Conservation (phyloP, 1,140 invertebrate species). For the Ceratina japonica region DNA sequence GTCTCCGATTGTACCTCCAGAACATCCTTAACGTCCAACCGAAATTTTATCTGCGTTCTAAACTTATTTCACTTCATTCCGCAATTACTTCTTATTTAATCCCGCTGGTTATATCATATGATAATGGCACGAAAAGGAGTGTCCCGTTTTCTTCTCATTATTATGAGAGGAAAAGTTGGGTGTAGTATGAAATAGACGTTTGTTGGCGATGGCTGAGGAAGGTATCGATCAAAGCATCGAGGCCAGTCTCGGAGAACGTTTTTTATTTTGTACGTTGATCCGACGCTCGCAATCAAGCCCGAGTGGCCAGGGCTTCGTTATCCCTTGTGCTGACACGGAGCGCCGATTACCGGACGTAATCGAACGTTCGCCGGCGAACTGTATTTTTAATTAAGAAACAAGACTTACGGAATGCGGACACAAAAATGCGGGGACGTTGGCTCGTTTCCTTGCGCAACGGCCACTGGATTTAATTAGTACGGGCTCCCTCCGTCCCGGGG, state of each 20-base stretch:
- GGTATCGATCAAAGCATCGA: constrained; percentile 9
- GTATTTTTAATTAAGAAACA: constrained; percentile 64
- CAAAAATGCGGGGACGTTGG: constrained; percentile 51
- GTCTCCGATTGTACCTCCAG: no score
- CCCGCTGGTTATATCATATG: no score
- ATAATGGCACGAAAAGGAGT: no score
- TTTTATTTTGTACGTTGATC: not conserved
- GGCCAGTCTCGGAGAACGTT: not conserved
- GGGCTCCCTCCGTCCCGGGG: constrained; percentile 30
- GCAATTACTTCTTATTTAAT: no score
- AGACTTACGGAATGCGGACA: constrained; percentile 10
- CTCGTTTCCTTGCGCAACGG: constrained; percentile 54
- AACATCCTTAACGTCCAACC: no score
- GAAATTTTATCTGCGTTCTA: no score
- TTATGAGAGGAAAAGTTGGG: not conserved
- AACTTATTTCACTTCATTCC: no score
- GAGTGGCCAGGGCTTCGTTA: constrained; percentile 18
- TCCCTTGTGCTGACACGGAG: not conserved
- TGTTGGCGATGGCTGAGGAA: not conserved
- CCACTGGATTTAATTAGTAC: constrained; percentile 67
- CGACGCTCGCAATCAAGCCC: not conserved
- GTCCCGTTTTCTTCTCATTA: not conserved
- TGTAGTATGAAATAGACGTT: not conserved
- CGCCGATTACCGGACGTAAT: constrained; percentile 16
- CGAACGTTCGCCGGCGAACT: constrained; percentile 6